These are phyloP conservation scores for Tipula unca DNA, from an alignment of 2,888 invertebrate species.

Conservation along the genomic window DNA sequence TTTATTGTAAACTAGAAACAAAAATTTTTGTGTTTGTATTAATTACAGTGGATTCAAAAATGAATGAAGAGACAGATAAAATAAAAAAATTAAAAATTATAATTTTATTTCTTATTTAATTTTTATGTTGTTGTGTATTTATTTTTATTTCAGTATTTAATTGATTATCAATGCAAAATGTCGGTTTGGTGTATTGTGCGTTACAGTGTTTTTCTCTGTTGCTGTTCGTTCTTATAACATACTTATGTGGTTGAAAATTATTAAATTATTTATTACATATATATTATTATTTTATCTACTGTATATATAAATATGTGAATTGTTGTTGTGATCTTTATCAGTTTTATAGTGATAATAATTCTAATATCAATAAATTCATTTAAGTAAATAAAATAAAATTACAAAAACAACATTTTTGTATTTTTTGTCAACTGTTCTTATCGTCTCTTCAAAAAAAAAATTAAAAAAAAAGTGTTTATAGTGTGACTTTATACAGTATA, in stretches of 20 bases:
- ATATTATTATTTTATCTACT: background rate
- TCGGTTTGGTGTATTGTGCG: background rate
- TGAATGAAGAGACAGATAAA: background rate
- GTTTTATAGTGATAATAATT: conserved; percentile 14
- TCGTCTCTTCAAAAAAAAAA: background rate
- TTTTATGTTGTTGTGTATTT: background rate
- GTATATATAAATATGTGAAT: background rate
- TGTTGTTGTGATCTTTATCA: conserved; percentile 8
- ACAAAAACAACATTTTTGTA: background rate
- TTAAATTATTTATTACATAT: background rate
- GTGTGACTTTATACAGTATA: background rate
- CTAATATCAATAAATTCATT: conserved; percentile 4
- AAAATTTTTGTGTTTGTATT: background rate
- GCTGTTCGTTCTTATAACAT: background rate
- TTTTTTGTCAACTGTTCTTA: background rate
- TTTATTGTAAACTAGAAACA: background rate
- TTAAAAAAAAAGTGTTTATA: background rate
- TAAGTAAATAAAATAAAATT: background rate
- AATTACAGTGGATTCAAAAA: background rate
- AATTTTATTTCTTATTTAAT: background rate
- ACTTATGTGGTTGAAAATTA: background rate
- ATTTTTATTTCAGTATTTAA: background rate
- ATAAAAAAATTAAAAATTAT: background rate
- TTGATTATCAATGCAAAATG: background rate
- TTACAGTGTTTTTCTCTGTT: background rate